These are phyloP conservation scores for Lepisosteus osseus DNA, from an alignment of 2,113 vertebrate genomes.

Conservation along the genomic window DNA sequence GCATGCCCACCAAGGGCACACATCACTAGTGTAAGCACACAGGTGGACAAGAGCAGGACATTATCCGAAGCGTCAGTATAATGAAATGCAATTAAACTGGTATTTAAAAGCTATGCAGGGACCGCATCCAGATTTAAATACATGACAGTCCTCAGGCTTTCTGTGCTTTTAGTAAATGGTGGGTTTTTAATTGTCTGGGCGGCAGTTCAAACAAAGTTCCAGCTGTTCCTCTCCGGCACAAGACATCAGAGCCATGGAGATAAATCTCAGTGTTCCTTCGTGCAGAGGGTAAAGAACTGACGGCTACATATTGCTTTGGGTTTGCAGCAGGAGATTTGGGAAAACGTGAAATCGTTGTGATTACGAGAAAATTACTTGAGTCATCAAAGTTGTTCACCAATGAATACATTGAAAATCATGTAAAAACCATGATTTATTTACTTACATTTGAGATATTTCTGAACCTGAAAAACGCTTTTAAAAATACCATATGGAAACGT, in stretches of 20 bases:
- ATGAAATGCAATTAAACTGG: neutral
- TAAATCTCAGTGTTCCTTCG: neutral
- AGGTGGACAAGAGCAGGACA: neutral
- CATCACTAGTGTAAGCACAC: neutral
- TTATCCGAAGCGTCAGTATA: neutral
- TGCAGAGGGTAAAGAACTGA: no score
- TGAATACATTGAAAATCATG: no score
- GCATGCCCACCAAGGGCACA: neutral
- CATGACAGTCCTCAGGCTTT: slow-evolving; percentile 54
- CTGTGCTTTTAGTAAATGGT: slow-evolving; percentile 51
- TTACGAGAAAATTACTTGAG: no score
- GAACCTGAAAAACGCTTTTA: no score
- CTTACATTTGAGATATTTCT: no score
- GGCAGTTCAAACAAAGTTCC: slow-evolving; percentile 49
- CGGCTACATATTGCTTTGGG: no score
- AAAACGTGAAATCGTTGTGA: no score
- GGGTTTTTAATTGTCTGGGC: slow-evolving; percentile 55
- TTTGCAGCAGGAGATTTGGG: no score
- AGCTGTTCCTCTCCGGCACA: neutral
- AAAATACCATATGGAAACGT: no score
- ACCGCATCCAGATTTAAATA: slow-evolving; percentile 58
- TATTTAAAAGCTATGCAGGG: slow-evolving; percentile 38
- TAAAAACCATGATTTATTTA: no score
- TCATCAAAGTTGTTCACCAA: no score
- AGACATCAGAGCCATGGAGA: neutral